Evolutionary conservation across 2,797 vertebrate genomes (phyloP).

Genomic region (Myioborus melanocephalus): DNA sequence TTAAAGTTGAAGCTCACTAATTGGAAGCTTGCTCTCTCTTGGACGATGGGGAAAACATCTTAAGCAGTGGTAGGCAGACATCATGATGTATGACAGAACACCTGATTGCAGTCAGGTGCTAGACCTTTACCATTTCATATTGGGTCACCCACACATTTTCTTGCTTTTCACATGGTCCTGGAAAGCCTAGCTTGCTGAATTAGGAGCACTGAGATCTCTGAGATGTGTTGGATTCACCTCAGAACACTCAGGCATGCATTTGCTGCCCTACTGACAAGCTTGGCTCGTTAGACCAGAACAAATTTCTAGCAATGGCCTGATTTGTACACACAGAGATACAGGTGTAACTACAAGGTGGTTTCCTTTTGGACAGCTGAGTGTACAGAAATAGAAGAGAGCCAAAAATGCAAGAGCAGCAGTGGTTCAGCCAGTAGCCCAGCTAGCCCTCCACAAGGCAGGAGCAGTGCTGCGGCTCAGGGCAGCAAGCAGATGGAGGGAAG

Average conservation of each 20-base stretch:
- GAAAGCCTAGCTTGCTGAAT: neutral
- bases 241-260: neutral
- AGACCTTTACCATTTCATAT: neutral
- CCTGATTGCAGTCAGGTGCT: neutral
- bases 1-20: neutral
- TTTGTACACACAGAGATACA: neutral
- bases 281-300: neutral
- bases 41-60: neutral
- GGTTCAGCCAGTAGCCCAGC: neutral
- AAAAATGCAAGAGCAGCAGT: neutral
- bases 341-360: neutral
- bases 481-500: neutral
- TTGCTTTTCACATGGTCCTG: neutral
- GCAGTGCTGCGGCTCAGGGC: neutral
- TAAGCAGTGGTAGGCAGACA: neutral
- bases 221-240: neutral
- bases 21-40: neutral
- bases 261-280: neutral
- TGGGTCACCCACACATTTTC: neutral
- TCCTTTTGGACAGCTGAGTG: neutral
- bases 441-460: neutral
- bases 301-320: neutral
- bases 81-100: neutral
- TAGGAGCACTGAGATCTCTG: neutral
- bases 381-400: neutral